phyloP scores from a whole-genome alignment of 2,797 vertebrate genomes.

The Lepus oiostolus region DNA sequence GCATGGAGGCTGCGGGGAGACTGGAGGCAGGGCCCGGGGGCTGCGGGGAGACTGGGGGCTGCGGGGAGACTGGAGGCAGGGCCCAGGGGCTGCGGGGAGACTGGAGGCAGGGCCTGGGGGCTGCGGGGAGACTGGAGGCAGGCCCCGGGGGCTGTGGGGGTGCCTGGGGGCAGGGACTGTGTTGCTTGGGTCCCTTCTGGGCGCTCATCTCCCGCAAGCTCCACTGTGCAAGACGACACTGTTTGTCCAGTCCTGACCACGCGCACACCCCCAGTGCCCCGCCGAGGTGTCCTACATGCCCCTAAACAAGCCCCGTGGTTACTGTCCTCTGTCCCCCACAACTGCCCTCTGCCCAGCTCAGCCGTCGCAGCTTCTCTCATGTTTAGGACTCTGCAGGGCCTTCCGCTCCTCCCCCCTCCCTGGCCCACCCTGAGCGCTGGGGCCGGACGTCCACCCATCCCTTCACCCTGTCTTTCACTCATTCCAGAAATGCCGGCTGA shows the following conservation, averaged over 20 bases:
- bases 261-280: neutral
- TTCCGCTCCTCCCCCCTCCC: neutral
- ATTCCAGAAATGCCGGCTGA: neutral
- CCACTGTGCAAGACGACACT: accelerated
- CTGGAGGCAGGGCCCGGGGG: no score
- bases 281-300: neutral
- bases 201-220: neutral
- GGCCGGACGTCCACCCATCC: neutral
- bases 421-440: no score
- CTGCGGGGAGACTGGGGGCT: neutral
- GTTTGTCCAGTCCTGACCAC: neutral
- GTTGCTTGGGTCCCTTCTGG: neutral
- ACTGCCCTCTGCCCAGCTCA: neutral
- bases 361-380: accelerated
- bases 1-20: no score
- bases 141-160: no score
- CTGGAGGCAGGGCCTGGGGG: no score
- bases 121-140: no score
- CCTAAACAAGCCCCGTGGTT: neutral
- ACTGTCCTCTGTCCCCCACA: neutral
- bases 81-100: no score
- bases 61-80: neutral
- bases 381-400: neutral
- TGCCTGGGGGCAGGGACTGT: neutral
- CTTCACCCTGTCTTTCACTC: neutral